Evolutionary conservation across 2,888 invertebrate species (phyloP).

Genomic region (Sabatieria punctata): DNA sequence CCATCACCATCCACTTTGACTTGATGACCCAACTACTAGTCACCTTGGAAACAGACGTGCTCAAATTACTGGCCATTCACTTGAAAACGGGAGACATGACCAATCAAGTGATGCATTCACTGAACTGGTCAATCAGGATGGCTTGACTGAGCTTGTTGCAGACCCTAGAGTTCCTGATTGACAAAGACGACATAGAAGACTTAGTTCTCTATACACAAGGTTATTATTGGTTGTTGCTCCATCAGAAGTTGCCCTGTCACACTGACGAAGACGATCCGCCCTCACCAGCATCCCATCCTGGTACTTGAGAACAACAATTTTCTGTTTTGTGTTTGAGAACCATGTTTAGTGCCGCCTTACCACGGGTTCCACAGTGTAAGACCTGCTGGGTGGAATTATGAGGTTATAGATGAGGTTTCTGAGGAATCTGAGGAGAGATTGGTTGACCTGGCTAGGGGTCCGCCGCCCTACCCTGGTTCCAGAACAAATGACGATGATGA

Average conservation of each 20-base stretch:
- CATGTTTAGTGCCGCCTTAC: constrained; percentile 22
- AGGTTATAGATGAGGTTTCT: constrained; percentile 10
- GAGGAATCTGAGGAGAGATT: neutral
- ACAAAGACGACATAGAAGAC: constrained; percentile 34
- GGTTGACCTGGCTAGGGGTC: constrained; percentile 29
- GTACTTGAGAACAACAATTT: too few relatives aligned
- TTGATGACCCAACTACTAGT: constrained; percentile 16
- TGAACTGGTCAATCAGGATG: neutral
- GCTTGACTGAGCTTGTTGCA: constrained; percentile 5
- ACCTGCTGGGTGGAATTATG: constrained; percentile 25
- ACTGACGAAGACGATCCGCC: constrained; percentile 14
- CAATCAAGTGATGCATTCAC: too few relatives aligned
- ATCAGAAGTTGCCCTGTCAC: constrained; percentile 2
- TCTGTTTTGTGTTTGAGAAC: too few relatives aligned
- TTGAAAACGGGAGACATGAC: too few relatives aligned
- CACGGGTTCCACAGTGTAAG: constrained; percentile 19
- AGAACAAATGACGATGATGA: too few relatives aligned
- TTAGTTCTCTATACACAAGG: constrained; percentile 33
- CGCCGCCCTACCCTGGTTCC: constrained; percentile 24
- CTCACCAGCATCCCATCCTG: too few relatives aligned
- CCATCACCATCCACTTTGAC: constrained; percentile 20
- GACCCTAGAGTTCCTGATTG: constrained; percentile 31
- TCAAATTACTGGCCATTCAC: constrained; percentile 15
- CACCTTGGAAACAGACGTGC: constrained; percentile 16
- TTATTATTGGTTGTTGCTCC: constrained; percentile 22